Evolutionary conservation across 2,113 vertebrate genomes (phyloP), one percentile per base, ranked within the genome.

Genomic region (Herpetotheres cachinnans): DNA sequence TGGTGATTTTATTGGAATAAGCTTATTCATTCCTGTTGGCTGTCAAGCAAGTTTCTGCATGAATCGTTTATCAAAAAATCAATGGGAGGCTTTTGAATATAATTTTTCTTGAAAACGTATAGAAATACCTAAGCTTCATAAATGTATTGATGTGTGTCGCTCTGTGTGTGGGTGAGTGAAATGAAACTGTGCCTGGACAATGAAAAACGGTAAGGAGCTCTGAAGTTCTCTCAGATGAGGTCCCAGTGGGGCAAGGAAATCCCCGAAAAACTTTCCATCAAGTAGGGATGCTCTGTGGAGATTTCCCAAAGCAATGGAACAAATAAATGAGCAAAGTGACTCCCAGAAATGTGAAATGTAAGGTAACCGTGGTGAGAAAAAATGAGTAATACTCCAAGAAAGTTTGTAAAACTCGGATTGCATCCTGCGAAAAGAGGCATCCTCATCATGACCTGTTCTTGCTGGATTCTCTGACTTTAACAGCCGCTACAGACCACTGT

Each of bases 1-100:
- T 92, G 77, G 73, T 95, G 95, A 95, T 96, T 97, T 96, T 97
- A 95, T 93, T 95, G 96, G 94, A 97, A 96, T 94, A 96, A 96
- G 86, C 86, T 95, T 95, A 97, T 97, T 97, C 95, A 96, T 96
- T 97, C 86, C 86, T 95, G 89, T 94, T 95, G 92, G 82, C 92
- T 97, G 95, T 96, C 96, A 97, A 94, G 83, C 77, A 96, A 89
- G 89, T 89, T 96, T 95, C 89, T 95, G 82, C 83, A 92, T 72
- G 89, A 97, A 67, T 69, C 88, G 89, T 97, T 93, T 92, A 95
- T 92, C 82, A 96, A 97, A 97, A 93, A 96, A 95, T 95, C 97
- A 95, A 78, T 96, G 81, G 69, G 89, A 91, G 56, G 52, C 66
- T 95, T 95, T 74, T 89, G 86, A 95, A 92, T 90, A 95, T 67